A percentile compares a stretch with the other conserved stretches of the same genome.
Evolutionary conservation across 2,113 vertebrate species (phyloP).

Genomic region (Physeter macrocephalus): DNA sequence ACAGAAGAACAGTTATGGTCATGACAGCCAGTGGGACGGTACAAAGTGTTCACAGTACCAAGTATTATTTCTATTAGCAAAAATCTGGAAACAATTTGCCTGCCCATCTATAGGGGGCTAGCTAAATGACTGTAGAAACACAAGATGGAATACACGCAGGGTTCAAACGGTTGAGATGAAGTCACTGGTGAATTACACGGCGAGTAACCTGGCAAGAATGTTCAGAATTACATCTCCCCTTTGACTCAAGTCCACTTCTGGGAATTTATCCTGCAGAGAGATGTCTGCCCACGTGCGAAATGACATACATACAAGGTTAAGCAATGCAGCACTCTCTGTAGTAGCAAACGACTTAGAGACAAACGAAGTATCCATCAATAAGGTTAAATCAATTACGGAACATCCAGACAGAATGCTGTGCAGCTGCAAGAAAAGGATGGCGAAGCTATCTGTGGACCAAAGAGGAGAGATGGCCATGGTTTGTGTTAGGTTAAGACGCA

Average conservation of each 20-base stretch:
- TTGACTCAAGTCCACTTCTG: neutral
- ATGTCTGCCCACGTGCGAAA: neutral
- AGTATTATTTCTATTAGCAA: neutral
- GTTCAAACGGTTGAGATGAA: neutral
- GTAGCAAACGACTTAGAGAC: neutral
- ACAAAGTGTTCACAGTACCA: neutral
- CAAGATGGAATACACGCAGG: neutral
- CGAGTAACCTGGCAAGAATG: neutral
- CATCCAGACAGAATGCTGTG: accelerated
- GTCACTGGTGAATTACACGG: neutral
- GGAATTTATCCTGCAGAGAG: neutral
- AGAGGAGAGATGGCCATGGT: neutral
- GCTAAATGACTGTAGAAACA: neutral
- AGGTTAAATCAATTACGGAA: neutral
- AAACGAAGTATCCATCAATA: neutral
- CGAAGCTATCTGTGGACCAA: accelerated
- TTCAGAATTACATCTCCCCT: neutral
- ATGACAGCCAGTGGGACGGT: too few species aligned
- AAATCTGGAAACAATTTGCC: neutral
- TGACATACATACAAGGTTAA: neutral
- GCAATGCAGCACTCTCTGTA: neutral
- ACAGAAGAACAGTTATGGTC: neutral
- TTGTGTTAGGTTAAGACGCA: neutral
- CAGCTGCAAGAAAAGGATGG: too few species aligned
- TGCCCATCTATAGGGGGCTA: neutral